Percentiles rank a stretch among this genome's conserved stretches.
Evolutionary conservation across 2,113 vertebrate species (phyloP).

Genomic region (Sturnira hondurensis): DNA sequence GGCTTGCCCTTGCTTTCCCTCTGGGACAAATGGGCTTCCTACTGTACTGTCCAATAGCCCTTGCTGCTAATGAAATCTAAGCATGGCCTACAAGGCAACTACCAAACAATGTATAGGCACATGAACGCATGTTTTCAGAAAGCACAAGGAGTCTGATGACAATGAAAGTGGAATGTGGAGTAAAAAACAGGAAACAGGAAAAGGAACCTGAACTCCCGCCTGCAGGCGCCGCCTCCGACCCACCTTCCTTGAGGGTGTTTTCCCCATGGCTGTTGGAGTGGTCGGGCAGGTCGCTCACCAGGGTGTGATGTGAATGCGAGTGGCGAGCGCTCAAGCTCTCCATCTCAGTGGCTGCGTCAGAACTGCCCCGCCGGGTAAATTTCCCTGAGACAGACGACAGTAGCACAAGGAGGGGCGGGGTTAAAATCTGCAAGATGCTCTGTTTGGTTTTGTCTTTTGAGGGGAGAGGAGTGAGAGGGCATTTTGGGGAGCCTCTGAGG

Average conservation of each 20-base stretch:
- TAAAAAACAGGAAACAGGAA: slow-evolving; percentile 10
- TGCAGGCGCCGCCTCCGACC: not conserved
- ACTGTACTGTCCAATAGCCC: not conserved
- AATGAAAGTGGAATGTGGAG: not conserved
- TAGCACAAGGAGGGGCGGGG: not conserved
- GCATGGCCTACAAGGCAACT: not conserved
- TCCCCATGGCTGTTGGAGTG: slow-evolving; percentile 97
- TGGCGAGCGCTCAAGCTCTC: slow-evolving; percentile 93
- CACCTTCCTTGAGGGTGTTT: slow-evolving; percentile 92
- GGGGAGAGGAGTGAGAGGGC: not conserved
- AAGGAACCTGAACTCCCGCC: not conserved
- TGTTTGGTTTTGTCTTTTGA: not conserved
- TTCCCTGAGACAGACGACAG: slow-evolving; percentile 83
- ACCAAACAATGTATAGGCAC: not conserved
- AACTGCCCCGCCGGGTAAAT: slow-evolving; percentile 93
- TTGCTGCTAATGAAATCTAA: not conserved
- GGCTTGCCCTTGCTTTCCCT: not conserved
- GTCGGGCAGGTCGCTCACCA: slow-evolving; percentile 92
- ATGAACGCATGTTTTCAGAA: not conserved
- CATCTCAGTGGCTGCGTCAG: slow-evolving; percentile 92
- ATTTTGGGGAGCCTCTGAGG: not conserved
- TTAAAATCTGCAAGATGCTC: not conserved
- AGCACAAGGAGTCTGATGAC: not conserved
- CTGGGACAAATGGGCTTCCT: not conserved
- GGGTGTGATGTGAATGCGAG: slow-evolving; percentile 94